These are phyloP conservation scores for Steinernema khuongi DNA, from an alignment of 1,140 invertebrate genomes.

Conservation along the genomic window DNA sequence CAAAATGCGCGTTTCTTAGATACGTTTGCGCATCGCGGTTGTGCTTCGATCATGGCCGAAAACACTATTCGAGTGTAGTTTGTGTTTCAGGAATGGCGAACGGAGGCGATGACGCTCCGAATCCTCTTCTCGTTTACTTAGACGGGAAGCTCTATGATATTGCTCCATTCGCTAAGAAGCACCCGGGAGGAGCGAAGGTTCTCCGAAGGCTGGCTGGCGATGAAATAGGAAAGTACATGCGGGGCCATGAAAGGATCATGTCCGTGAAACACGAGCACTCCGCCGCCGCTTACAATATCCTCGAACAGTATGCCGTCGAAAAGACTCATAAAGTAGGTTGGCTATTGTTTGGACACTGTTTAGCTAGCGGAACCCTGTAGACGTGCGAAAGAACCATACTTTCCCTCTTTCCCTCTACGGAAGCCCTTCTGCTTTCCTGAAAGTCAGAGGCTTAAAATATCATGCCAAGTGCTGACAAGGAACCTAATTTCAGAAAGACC, in stretches of 20 bases:
- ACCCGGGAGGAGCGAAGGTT: slow-evolving; percentile 60
- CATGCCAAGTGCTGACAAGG: no score
- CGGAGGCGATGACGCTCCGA: background rate
- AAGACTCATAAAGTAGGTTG: slow-evolving; percentile 45
- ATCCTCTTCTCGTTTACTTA: slow-evolving; percentile 49
- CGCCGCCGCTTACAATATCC: slow-evolving; percentile 59
- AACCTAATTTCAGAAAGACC: slow-evolving; percentile 54
- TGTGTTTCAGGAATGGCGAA: background rate
- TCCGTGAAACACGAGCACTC: slow-evolving; percentile 59
- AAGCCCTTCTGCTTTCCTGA: background rate
- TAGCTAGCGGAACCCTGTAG: slow-evolving; percentile 16
- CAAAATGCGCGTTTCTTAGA: background rate
- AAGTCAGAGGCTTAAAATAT: no score
- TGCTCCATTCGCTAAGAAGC: slow-evolving; percentile 58
- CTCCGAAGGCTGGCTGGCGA: slow-evolving; percentile 54
- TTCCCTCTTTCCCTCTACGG: background rate
- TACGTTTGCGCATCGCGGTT: background rate
- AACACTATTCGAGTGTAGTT: background rate
- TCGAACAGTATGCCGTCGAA: slow-evolving; percentile 59
- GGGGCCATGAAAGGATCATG: slow-evolving; percentile 45
- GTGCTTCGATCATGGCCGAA: no score
- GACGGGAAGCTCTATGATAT: slow-evolving; percentile 60
- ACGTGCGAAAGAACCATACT: background rate
- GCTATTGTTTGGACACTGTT: background rate
- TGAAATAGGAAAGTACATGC: slow-evolving; percentile 57